Conservation (phyloP, 2,113 vertebrate genomes). For the Corvus cornix region DNA sequence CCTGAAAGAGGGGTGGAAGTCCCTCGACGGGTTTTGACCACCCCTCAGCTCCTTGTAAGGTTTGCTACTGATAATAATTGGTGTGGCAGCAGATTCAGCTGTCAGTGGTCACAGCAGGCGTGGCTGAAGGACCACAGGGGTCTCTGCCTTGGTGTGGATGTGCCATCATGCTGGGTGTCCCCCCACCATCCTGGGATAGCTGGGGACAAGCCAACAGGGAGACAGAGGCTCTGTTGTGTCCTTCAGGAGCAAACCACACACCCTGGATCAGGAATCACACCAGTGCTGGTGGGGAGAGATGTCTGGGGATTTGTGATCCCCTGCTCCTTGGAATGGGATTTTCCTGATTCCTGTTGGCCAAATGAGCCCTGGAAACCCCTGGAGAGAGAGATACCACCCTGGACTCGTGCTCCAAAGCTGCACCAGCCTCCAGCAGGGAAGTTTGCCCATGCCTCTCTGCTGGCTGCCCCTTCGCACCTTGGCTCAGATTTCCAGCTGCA, state of each 20-base stretch:
- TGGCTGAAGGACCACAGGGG: background rate
- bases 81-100: background rate
- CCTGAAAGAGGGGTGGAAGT: background rate
- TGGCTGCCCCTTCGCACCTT: background rate
- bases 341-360: background rate
- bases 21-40: rapidly evolving
- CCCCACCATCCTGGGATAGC: background rate
- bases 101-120: background rate
- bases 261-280: background rate
- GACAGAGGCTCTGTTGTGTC: background rate
- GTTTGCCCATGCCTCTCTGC: background rate
- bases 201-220: background rate
- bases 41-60: too few species aligned
- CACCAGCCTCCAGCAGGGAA: background rate
- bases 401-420: background rate
- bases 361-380: background rate
- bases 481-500: background rate
- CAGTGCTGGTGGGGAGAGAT: background rate
- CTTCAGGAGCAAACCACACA: background rate
- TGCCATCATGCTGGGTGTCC: background rate
- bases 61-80: rapidly evolving
- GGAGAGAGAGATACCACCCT: background rate
- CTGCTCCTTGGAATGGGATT: background rate
- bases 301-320: background rate
- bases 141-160: background rate